Percentiles rank a stretch among this genome's conserved stretches.
Evolutionary conservation across 2,888 invertebrate genomes (phyloP).

Genomic region (Onthophagus sagittarius): DNA sequence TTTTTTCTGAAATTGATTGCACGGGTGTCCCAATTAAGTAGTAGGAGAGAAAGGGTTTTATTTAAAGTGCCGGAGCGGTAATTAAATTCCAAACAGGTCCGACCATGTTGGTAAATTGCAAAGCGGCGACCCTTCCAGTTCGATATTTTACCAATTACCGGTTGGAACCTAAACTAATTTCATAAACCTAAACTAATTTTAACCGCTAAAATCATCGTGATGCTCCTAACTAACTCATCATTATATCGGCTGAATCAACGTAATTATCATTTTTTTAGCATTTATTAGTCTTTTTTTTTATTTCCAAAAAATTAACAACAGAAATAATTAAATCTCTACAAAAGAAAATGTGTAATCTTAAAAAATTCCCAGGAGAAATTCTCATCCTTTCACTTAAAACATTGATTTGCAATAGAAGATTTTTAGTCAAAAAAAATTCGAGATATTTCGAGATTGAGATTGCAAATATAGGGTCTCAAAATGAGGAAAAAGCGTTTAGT

Average conservation of each 20-base stretch:
- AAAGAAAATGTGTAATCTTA: neutral
- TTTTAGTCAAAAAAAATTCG: neutral
- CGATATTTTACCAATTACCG: neutral
- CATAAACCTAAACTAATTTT: neutral
- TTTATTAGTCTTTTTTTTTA: too few species aligned
- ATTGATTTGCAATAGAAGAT: too few species aligned
- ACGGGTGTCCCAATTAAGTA: neutral
- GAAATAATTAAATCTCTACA: neutral
- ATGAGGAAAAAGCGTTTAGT: neutral
- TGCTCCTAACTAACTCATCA: too few species aligned
- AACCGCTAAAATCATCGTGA: too few species aligned
- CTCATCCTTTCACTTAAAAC: neutral
- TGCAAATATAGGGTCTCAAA: neutral
- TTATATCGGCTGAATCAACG: neutral
- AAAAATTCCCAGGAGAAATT: neutral
- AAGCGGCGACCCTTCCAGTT: neutral
- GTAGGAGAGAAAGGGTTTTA: neutral
- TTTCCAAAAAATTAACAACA: too few species aligned
- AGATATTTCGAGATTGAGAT: neutral
- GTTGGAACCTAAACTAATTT: neutral
- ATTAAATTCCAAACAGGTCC: neutral
- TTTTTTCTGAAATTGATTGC: neutral
- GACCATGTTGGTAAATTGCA: neutral
- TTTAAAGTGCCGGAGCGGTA: neutral
- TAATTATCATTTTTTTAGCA: too few species aligned